Percentiles rank a stretch among this genome's conserved stretches.
These are phyloP conservation scores for Drosophila barbarae DNA, from an alignment of 2,888 invertebrate genomes.

Conservation along the genomic window DNA sequence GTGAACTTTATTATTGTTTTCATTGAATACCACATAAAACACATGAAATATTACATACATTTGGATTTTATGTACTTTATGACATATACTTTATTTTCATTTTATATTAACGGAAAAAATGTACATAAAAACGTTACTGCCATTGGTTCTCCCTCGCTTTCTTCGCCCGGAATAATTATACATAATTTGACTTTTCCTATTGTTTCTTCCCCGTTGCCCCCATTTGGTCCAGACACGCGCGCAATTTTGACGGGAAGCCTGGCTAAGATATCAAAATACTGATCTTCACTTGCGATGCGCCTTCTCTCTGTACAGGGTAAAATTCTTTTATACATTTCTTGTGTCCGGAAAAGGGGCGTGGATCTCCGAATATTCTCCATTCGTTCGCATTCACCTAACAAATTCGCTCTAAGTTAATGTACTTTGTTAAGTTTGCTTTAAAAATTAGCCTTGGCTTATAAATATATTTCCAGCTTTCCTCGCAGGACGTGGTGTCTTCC, in stretches of 20 bases:
- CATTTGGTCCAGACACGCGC: constrained; percentile 32
- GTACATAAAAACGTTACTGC: constrained; percentile 64
- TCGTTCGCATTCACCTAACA: constrained; percentile 31
- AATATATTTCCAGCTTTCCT: constrained; percentile 40
- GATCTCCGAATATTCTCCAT: constrained; percentile 4
- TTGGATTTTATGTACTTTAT: constrained; percentile 47
- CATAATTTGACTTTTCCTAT: constrained; percentile 69
- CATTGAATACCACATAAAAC: background rate
- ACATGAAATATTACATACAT: constrained; percentile 19
- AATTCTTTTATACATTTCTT: constrained; percentile 55
- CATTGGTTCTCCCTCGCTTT: constrained; percentile 33
- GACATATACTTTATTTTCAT: constrained; percentile 67
- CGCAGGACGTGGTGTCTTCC: constrained; percentile 26
- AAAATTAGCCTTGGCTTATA: constrained; percentile 41
- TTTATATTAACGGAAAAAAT: constrained; percentile 57
- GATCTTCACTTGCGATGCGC: constrained; percentile 15
- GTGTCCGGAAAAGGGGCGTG: constrained; percentile 14
- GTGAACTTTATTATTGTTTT: no score
- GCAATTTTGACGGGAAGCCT: constrained; percentile 48
- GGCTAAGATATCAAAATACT: constrained; percentile 36
- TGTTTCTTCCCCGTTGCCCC: constrained; percentile 30
- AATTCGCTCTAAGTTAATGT: constrained; percentile 55
- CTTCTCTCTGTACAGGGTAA: constrained; percentile 59
- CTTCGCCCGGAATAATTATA: constrained; percentile 32
- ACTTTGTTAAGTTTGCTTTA: constrained; percentile 30